Conservation (phyloP, 2,888 invertebrate genomes). For the Spilosoma lubricipeda region DNA sequence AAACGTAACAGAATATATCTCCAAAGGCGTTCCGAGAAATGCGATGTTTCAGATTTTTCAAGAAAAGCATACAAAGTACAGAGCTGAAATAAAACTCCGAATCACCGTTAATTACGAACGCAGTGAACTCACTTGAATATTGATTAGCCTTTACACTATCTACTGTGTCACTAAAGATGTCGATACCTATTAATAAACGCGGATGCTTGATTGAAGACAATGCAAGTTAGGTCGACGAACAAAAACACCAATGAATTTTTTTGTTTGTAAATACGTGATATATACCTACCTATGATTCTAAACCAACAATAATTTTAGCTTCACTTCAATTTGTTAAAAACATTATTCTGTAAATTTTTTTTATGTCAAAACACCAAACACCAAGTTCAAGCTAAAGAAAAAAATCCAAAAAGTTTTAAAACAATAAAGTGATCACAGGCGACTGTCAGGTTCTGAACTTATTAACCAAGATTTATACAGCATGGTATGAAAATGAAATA, state of each 20-base stretch:
- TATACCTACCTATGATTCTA: constrained; percentile 6
- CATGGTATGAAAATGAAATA: constrained; percentile 36
- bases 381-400: constrained; percentile 38
- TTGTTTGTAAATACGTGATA: constrained; percentile 50
- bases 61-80: not conserved
- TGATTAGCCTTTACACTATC: constrained; percentile 32
- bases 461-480: constrained; percentile 42
- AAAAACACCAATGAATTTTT: constrained; percentile 24
- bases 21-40: constrained; percentile 23
- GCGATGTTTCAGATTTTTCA: constrained; percentile 14
- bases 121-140: constrained; percentile 32
- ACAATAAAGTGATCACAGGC: constrained; percentile 30
- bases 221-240: constrained; percentile 40
- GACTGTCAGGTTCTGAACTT: constrained; percentile 27
- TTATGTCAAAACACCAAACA: constrained; percentile 39
- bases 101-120: constrained; percentile 39
- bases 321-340: not conserved
- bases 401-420: constrained; percentile 55
- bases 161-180: constrained; percentile 43
- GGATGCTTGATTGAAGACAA: constrained; percentile 46
- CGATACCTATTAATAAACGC: constrained; percentile 39
- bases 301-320: constrained; percentile 4
- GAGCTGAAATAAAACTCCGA: constrained; percentile 14
- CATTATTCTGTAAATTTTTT: constrained; percentile 9
- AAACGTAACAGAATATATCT: constrained; percentile 29